A percentile compares a stretch with the other conserved stretches of the same genome.
Conservation (phyloP, 2,888 invertebrate genomes). For the Pandemis cinnamomeana region DNA sequence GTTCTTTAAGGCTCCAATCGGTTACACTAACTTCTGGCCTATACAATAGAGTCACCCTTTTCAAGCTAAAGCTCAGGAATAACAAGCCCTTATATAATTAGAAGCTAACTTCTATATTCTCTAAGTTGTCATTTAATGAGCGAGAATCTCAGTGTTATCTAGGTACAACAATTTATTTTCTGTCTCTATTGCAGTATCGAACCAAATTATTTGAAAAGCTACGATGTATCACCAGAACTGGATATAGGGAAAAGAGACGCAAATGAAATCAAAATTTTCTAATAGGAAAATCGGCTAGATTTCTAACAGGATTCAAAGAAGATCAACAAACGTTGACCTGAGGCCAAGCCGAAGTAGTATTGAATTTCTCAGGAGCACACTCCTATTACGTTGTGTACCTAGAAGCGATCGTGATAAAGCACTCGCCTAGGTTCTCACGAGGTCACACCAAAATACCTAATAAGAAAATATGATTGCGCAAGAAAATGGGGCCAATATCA, state of each 20-base stretch:
- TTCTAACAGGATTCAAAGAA: constrained; percentile 4
- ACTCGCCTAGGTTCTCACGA: constrained; percentile 67
- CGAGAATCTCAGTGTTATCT: too few species aligned
- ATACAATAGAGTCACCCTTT: neutral
- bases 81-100: neutral
- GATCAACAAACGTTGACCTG: constrained; percentile 1
- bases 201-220: too few species aligned
- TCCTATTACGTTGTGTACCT: constrained; percentile 26
- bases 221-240: too few species aligned
- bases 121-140: too few species aligned
- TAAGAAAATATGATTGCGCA: constrained; percentile 75
- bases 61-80: neutral
- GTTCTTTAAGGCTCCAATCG: constrained; percentile 55
- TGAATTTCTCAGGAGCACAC: constrained; percentile 12
- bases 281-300: neutral
- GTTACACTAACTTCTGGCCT: neutral
- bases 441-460: constrained; percentile 73
- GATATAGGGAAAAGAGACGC: too few species aligned
- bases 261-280: too few species aligned
- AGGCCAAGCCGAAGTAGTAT: constrained; percentile 18
- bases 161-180: too few species aligned
- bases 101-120: too few species aligned
- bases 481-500: constrained; percentile 79
- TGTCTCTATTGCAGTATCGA: too few species aligned
- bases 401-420: constrained; percentile 32